Base-by-base conservation (phyloP, 1,140 invertebrate species). In the Drosophila watanabei region DNA sequence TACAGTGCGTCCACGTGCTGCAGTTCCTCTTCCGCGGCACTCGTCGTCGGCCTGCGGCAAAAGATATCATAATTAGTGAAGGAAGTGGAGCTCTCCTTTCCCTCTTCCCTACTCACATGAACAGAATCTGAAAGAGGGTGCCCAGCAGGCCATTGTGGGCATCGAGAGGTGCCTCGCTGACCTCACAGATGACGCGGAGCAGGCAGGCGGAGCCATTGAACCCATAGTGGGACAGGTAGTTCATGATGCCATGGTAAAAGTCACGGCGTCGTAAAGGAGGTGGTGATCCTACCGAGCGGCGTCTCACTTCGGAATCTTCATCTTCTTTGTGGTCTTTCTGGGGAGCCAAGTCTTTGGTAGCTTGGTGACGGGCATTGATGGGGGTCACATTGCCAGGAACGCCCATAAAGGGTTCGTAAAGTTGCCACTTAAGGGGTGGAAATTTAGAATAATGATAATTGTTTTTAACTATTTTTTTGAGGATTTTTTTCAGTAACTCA, bases 181-280 rank as follows among this genome's bases (percentile, higher is more conserved):
- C 92, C 83, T 94, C 94, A 57, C 94, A 94, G 52, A 94, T 94
- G 45, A 93, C 92, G n/a, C 94, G 85, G 64, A 94, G 82, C 30
- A 94, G 85, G 80, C 94, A 94, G 49, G 92, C 81, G 75, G 86
- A 92, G 33, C 94, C 94, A 70, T 94, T 94, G 94, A 94, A 94
- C 3, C 95, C 95, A 51, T 70, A 93, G 56, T 82, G 84, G 56
- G 77, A 61, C 75, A 92, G 52, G 79, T 87, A 91, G 61, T 81
- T 85, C 14, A 89, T 64, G 62, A 92, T 71, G 45, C 80, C 81
- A 37, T 76, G 80, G 46, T 93, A 93, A 69, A 93, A 93, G 49
- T 85, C 57, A 41, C 73, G 73, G 46, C 87, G 81, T 37, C 69
- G 75, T 3, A 91, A 79, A 20, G 75, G 49, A 7, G 60, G 71